phyloP scores from a whole-genome alignment of 2,113 vertebrate genomes.

The Chrysemys picta region DNA sequence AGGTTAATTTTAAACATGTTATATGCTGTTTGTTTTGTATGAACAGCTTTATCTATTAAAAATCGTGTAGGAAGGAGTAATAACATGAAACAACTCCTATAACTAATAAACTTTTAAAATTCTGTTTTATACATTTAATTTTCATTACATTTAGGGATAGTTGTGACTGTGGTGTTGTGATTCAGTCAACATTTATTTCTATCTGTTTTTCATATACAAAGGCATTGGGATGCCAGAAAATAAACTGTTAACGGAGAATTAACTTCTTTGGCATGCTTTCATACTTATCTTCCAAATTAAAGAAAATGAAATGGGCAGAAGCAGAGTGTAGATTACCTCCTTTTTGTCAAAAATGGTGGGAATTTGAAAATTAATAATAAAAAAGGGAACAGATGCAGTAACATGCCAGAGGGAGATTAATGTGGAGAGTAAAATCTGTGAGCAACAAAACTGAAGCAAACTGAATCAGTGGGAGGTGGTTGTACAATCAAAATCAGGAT shows the following conservation, averaged over 20 bases:
- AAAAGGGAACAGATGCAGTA: constrained; percentile 99
- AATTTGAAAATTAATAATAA: constrained; percentile 99
- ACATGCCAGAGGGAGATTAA: constrained; percentile 99
- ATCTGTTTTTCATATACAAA: constrained; percentile 85
- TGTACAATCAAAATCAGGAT: constrained; percentile 99
- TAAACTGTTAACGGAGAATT: constrained; percentile 88
- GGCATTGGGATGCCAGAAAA: constrained; percentile 83
- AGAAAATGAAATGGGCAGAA: constrained; percentile 90
- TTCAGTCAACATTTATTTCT: constrained; percentile 83
- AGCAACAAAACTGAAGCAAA: constrained; percentile 99
- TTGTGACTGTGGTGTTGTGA: constrained; percentile 67
- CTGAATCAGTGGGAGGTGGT: constrained; percentile 96
- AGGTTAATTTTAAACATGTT: constrained; percentile 28
- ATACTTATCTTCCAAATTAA: constrained; percentile 87
- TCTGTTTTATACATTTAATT: constrained; percentile 79
- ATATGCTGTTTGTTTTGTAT: background rate
- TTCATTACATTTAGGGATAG: constrained; percentile 79
- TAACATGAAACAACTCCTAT: constrained; percentile 47
- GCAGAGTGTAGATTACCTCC: constrained; percentile 87
- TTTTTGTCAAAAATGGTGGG: constrained; percentile 91
- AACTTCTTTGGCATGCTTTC: constrained; percentile 87
- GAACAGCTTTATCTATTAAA: constrained; percentile 62
- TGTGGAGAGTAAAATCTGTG: constrained; percentile 97
- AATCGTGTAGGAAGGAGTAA: constrained; percentile 41
- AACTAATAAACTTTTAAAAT: constrained; percentile 78